Percentiles rank a stretch among this genome's conserved stretches.
These are phyloP conservation scores for Schizotus pectinicornis DNA, from an alignment of 2,888 invertebrate species.

Conservation along the genomic window DNA sequence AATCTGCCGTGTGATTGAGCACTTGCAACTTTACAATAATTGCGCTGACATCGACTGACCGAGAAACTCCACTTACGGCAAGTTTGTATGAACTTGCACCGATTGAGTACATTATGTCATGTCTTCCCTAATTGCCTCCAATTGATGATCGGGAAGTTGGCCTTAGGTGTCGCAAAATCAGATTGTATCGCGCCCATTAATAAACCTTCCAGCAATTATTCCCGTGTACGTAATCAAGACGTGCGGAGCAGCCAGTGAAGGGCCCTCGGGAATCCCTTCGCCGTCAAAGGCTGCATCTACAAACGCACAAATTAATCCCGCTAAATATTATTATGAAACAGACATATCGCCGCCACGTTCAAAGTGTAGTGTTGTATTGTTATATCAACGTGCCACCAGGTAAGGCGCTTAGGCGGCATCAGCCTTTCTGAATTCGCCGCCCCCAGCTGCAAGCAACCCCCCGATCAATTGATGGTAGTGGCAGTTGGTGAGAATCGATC, in stretches of 20 bases:
- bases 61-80: too few species aligned
- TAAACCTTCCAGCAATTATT: not conserved
- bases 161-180: too few species aligned
- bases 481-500: not conserved
- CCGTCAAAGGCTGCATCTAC: slow-evolving; percentile 35
- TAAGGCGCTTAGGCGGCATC: slow-evolving; percentile 1
- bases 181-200: too few species aligned
- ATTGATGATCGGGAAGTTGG: too few species aligned
- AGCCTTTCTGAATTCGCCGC: too few species aligned
- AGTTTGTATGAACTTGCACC: too few species aligned
- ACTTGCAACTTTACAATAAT: too few species aligned
- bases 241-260: slow-evolving; percentile 9
- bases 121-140: too few species aligned
- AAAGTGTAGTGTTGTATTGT: slow-evolving; percentile 18
- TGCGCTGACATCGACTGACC: too few species aligned
- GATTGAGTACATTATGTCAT: too few species aligned
- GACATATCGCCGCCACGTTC: slow-evolving; percentile 14
- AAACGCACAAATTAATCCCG: slow-evolving; percentile 43
- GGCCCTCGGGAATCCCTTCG: slow-evolving; percentile 11
- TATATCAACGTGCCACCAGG: slow-evolving; percentile 14
- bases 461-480: not conserved
- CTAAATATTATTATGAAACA: slow-evolving; percentile 38
- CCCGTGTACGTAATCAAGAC: slow-evolving; percentile 4
- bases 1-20: too few species aligned
- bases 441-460: not conserved